Percentiles rank a stretch among this genome's conserved stretches.
phyloP scores from a whole-genome alignment of 2,888 invertebrate species.

The Galeruca laticollis region DNA sequence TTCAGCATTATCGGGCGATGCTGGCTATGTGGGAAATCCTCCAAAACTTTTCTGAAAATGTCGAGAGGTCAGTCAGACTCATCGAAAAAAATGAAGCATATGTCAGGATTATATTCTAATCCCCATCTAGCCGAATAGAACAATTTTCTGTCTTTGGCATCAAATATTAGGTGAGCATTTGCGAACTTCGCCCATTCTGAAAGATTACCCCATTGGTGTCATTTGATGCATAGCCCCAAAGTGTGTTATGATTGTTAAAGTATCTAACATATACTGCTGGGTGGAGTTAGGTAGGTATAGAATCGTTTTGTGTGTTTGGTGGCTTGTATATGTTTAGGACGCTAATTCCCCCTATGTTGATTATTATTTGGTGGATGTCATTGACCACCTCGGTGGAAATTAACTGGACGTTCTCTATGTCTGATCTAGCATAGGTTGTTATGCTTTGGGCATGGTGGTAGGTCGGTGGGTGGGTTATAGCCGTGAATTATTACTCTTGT shows the following conservation, averaged over 20 bases:
- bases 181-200: too few species aligned
- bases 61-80: not conserved
- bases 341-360: not conserved
- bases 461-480: not conserved
- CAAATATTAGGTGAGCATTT: too few species aligned
- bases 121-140: not conserved
- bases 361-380: not conserved
- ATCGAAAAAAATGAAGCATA: too few species aligned
- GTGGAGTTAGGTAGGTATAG: slow-evolving; percentile 1
- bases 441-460: not conserved
- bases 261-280: not conserved
- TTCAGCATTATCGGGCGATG: not conserved
- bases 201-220: not conserved
- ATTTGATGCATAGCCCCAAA: not conserved
- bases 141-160: not conserved
- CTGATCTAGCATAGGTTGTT: too few species aligned
- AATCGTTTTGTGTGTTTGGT: not conserved
- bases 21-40: not conserved
- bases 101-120: too few species aligned
- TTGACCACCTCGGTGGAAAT: too few species aligned
- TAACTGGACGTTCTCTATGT: slow-evolving; percentile 1
- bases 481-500: not conserved
- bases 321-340: not conserved
- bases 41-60: not conserved
- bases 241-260: not conserved